Evolutionary conservation across 2,113 vertebrate species (phyloP).

Genomic region (Scalopus aquaticus): DNA sequence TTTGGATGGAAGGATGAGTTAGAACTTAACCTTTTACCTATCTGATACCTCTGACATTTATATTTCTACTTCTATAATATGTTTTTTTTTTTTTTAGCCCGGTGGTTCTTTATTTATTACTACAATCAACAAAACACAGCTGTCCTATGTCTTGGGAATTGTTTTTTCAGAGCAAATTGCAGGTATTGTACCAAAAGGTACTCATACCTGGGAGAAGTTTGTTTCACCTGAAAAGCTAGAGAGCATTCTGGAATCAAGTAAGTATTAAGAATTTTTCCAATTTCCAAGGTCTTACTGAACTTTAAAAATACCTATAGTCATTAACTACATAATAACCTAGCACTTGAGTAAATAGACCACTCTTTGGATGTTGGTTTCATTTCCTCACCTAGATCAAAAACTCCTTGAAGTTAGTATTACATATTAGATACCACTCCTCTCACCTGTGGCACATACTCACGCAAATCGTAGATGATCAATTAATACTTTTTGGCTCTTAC

Average conservation of each 20-base stretch:
- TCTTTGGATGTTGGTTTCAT: constrained; percentile 3
- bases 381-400: constrained; percentile 28
- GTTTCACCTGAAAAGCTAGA: constrained; percentile 93
- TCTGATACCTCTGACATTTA: neutral
- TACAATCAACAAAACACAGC: constrained; percentile 94
- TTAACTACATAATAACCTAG: neutral
- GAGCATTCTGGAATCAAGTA: constrained; percentile 92
- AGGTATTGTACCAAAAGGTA: constrained; percentile 93
- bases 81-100: constrained; percentile 83
- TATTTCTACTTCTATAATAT: neutral
- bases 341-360: constrained; percentile 1
- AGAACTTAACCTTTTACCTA: neutral
- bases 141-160: constrained; percentile 94
- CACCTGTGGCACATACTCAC: neutral
- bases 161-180: constrained; percentile 92
- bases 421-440: neutral
- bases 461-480: neutral
- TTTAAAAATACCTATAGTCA: neutral
- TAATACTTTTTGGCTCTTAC: neutral
- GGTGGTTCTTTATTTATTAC: constrained; percentile 96
- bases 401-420: neutral
- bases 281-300: neutral
- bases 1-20: neutral
- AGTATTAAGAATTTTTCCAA: constrained; percentile 80
- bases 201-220: constrained; percentile 98